These are phyloP conservation scores for Zaprionus gabonicus DNA, from an alignment of 1,140 invertebrate species.

Conservation along the genomic window DNA sequence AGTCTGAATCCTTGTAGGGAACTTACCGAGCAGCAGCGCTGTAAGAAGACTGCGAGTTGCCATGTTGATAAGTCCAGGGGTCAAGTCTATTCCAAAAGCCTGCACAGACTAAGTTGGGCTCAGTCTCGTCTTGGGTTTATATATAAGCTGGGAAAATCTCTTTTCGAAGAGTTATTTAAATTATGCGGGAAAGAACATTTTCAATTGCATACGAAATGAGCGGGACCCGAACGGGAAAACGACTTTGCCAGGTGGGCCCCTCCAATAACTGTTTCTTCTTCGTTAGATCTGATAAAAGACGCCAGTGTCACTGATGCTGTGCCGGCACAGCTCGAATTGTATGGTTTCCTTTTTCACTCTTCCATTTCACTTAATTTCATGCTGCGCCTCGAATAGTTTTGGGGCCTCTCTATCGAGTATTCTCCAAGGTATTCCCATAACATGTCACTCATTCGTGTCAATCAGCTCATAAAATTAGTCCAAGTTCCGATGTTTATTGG, in stretches of 20 bases:
- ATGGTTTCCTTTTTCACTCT: slow-evolving; percentile 20
- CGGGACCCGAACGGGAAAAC: slow-evolving; percentile 18
- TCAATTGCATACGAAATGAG: slow-evolving; percentile 45
- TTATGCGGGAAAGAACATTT: slow-evolving; percentile 30
- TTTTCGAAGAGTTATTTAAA: slow-evolving; percentile 17
- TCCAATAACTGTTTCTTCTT: slow-evolving; percentile 62
- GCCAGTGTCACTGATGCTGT: slow-evolving; percentile 20
- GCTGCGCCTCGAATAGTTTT: not conserved
- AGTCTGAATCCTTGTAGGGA: not conserved
- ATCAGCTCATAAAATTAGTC: slow-evolving; percentile 56
- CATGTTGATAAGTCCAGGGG: slow-evolving; percentile 42
- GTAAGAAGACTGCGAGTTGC: slow-evolving; percentile 17
- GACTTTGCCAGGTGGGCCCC: slow-evolving; percentile 36
- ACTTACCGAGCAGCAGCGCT: slow-evolving; percentile 49
- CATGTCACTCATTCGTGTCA: slow-evolving; percentile 53
- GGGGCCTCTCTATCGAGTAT: not conserved
- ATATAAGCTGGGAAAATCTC: slow-evolving; percentile 10
- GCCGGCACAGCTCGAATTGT: slow-evolving; percentile 12
- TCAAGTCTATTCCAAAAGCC: slow-evolving; percentile 20
- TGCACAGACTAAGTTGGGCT: slow-evolving; percentile 41
- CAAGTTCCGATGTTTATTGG: slow-evolving; percentile 27
- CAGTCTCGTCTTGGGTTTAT: slow-evolving; percentile 34
- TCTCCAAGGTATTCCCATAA: not conserved
- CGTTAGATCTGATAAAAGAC: slow-evolving; percentile 33
- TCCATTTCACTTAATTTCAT: slow-evolving; percentile 5